Conservation (phyloP, 2,797 vertebrate genomes). For the Hippocampus kuda region DNA sequence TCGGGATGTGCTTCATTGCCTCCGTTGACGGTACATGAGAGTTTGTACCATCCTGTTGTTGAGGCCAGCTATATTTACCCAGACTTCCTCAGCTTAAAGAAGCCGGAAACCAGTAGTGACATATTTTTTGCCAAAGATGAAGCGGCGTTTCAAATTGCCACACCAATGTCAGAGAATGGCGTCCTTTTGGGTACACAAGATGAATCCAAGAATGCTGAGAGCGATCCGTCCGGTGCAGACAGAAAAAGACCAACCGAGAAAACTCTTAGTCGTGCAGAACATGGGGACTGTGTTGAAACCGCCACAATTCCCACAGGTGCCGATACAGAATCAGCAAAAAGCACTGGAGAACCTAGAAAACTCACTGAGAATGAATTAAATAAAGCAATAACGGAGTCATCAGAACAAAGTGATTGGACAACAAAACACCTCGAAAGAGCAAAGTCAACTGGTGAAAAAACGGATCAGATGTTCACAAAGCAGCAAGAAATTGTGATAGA, state of each 20-base stretch:
- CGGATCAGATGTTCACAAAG: conserved; percentile 12
- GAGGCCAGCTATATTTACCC: conserved; percentile 65
- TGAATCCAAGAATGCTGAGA: conserved; percentile 6
- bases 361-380: background rate
- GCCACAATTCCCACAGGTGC: conserved; percentile 5
- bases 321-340: background rate
- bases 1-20: conserved; percentile 64
- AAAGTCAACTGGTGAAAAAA: background rate
- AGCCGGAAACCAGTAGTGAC: conserved; percentile 30
- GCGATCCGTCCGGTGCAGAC: conserved; percentile 17
- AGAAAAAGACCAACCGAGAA: conserved; percentile 14
- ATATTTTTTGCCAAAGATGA: conserved; percentile 20
- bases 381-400: conserved; percentile 10
- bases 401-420: conserved; percentile 5
- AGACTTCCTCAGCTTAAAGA: conserved; percentile 47
- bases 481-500: conserved; percentile 14
- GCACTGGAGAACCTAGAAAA: background rate
- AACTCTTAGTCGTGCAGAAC: conserved; percentile 17
- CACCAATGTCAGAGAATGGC: conserved; percentile 20
- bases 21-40: conserved; percentile 67
- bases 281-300: conserved; percentile 20
- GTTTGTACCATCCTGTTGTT: conserved; percentile 63
- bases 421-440: background rate
- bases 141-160: conserved; percentile 15
- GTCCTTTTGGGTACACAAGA: conserved; percentile 12